These are phyloP conservation scores for Augochlora pura DNA, from an alignment of 1,140 invertebrate species.

Conservation along the genomic window DNA sequence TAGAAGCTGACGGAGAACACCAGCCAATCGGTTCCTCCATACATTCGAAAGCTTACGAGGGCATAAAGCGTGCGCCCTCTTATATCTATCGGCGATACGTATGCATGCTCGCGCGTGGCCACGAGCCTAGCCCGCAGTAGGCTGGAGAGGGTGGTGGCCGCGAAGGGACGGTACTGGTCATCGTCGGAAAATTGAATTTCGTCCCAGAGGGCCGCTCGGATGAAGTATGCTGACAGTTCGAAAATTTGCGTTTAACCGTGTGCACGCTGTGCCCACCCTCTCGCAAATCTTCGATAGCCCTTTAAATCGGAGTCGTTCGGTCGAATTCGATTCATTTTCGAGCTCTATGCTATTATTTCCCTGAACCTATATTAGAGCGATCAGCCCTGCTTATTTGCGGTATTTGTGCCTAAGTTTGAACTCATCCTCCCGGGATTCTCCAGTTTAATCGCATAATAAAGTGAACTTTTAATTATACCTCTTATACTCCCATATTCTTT, in stretches of 20 bases:
- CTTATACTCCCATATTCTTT: no score
- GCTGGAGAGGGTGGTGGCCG: slow-evolving; percentile 5
- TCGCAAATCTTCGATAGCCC: slow-evolving; percentile 34
- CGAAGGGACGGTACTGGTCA: slow-evolving; percentile 75
- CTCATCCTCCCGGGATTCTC: no score
- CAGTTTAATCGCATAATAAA: no score
- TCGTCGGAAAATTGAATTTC: slow-evolving; percentile 79
- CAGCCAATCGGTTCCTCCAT: slow-evolving; percentile 58
- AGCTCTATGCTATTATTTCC: no score
- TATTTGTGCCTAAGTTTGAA: no score
- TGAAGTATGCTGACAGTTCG: slow-evolving; percentile 77
- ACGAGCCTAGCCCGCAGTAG: slow-evolving; percentile 4
- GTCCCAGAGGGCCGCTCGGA: slow-evolving; percentile 74
- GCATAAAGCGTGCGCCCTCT: slow-evolving; percentile 75
- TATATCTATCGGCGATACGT: slow-evolving; percentile 49
- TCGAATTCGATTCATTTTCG: not conserved
- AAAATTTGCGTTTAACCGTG: slow-evolving; percentile 69
- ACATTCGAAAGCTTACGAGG: slow-evolving; percentile 75
- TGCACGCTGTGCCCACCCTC: slow-evolving; percentile 41
- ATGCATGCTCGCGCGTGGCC: slow-evolving; percentile 12
- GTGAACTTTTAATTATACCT: no score
- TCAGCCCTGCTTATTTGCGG: no score
- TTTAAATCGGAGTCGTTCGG: not conserved
- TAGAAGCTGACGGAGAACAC: slow-evolving; percentile 8
- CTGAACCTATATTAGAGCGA: no score